These are phyloP conservation scores for Nudaria mundana DNA, from an alignment of 2,888 invertebrate species.

Conservation along the genomic window DNA sequence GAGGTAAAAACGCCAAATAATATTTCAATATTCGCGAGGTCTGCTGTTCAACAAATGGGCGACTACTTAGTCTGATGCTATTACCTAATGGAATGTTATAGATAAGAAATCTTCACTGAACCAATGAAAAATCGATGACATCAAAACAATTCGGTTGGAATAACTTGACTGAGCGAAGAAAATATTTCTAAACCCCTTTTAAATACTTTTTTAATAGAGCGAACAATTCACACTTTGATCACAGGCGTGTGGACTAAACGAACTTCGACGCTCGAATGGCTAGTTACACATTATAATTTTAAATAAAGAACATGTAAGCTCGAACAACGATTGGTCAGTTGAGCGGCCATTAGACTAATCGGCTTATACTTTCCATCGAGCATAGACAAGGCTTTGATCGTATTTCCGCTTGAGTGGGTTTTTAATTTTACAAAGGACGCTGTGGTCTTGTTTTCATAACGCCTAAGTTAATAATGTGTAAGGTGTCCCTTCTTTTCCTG, in stretches of 20 bases:
- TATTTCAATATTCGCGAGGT: too few relatives aligned
- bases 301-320: slow-evolving; percentile 60
- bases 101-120: too few relatives aligned
- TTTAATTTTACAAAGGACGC: slow-evolving; percentile 54
- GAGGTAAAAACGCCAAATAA: too few relatives aligned
- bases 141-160: too few relatives aligned
- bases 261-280: slow-evolving; percentile 37
- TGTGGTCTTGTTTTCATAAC: background rate
- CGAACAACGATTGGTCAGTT: slow-evolving; percentile 60
- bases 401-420: slow-evolving; percentile 43
- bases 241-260: slow-evolving; percentile 32
- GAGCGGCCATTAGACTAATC: slow-evolving; percentile 59
- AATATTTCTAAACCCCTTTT: too few relatives aligned
- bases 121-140: too few relatives aligned
- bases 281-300: slow-evolving; percentile 45
- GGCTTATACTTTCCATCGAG: slow-evolving; percentile 56
- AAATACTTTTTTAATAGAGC: slow-evolving; percentile 43
- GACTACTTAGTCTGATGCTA: too few relatives aligned
- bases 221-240: slow-evolving; percentile 31
- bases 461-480: background rate
- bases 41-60: too few relatives aligned
- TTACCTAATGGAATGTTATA: too few relatives aligned
- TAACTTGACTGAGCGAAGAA: too few relatives aligned
- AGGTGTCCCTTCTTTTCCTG: too few relatives aligned
- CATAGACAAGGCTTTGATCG: slow-evolving; percentile 63